phyloP scores from a whole-genome alignment of 2,113 vertebrate species.

The Colius striatus region DNA sequence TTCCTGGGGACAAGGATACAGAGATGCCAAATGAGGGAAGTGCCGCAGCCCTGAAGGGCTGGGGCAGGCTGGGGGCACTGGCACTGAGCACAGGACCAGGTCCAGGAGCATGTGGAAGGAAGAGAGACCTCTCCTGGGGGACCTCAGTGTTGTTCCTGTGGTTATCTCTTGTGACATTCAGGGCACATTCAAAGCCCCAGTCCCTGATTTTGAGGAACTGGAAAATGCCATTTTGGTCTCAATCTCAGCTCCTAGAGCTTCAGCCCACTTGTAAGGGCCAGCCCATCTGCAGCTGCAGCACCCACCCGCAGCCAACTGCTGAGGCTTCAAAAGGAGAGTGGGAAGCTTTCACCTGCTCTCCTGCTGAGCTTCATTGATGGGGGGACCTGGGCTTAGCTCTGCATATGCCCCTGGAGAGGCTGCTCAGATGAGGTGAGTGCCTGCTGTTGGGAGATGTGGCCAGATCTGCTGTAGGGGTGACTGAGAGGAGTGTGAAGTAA shows the following conservation, averaged over 20 bases:
- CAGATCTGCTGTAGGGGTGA: background rate
- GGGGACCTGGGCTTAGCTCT: rapidly evolving
- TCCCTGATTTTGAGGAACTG: background rate
- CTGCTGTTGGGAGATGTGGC: rapidly evolving
- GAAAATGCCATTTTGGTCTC: background rate
- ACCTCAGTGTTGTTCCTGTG: background rate
- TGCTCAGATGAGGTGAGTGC: background rate
- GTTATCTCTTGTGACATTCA: background rate
- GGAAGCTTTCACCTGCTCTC: rapidly evolving
- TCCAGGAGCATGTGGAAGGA: rapidly evolving
- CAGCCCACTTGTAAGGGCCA: background rate
- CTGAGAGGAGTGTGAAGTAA: background rate
- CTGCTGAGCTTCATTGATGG: rapidly evolving
- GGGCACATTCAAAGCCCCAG: background rate
- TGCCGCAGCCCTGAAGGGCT: background rate
- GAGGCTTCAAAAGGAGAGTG: background rate
- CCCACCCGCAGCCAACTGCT: background rate
- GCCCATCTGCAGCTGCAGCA: background rate
- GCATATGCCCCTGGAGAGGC: rapidly evolving
- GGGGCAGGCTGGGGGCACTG: background rate
- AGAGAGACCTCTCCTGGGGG: background rate
- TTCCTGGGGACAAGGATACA: background rate
- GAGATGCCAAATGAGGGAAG: background rate
- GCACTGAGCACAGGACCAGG: background rate
- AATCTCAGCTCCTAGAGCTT: background rate